Evolutionary conservation across 2,797 vertebrate species (phyloP).

Genomic region (Chelon auratus): DNA sequence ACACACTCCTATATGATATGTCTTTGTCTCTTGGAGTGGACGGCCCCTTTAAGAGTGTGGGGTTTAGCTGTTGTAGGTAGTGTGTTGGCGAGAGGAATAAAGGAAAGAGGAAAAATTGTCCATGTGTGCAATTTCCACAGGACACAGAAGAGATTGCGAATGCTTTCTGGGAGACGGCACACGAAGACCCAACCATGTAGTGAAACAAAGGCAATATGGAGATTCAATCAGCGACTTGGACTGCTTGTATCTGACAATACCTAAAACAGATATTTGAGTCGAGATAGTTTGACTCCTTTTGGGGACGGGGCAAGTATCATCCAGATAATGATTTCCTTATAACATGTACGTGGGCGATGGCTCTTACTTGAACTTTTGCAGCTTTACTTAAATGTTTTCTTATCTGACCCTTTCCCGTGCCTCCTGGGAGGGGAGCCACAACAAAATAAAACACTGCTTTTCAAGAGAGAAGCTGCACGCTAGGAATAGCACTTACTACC

Average conservation of each 20-base stretch:
- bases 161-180: neutral
- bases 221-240: neutral
- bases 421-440: slow-evolving; percentile 35
- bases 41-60: too few relatives aligned
- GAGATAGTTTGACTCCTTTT: neutral
- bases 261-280: neutral
- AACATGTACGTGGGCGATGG: neutral
- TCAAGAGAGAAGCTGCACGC: slow-evolving; percentile 9
- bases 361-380: slow-evolving; percentile 14
- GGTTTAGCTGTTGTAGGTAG: too few relatives aligned
- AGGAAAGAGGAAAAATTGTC: too few relatives aligned
- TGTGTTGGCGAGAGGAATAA: too few relatives aligned
- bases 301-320: neutral
- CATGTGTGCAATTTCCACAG: neutral
- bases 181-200: neutral
- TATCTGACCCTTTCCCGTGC: neutral
- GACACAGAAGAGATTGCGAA: neutral
- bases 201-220: neutral
- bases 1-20: too few relatives aligned
- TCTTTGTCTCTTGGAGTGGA: too few relatives aligned
- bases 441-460: slow-evolving; percentile 25
- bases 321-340: neutral
- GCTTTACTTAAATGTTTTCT: neutral
- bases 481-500: slow-evolving; percentile 19
- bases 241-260: neutral